Base-by-base conservation (phyloP, 2,113 vertebrate species). In the Ia io region DNA sequence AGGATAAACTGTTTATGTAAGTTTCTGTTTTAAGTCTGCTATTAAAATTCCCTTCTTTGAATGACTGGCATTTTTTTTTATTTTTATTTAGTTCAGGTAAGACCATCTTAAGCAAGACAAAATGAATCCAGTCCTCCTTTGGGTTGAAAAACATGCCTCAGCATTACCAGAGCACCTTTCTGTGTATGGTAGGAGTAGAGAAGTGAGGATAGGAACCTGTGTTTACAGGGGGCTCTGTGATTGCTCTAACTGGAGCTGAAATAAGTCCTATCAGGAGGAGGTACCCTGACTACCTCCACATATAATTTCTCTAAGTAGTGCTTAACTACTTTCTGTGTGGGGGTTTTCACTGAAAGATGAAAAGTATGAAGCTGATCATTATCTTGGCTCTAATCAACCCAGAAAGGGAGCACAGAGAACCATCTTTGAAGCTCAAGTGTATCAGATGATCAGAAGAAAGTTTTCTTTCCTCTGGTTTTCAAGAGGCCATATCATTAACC, bases 1-100 rank as follows among this genome's bases (percentile, higher is more conserved):
- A 95, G 37, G 77, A 71, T 79, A 74, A 67, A 40, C 92, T 80
- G 80, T 76, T 95, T 94, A 80, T 92, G 56, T 32, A 9, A 74
- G 65, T 88, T 96, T 95, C 91, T 96, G n/a, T 97, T 92, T 96
- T 93, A 91, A 96, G 23, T 32, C 63, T 94, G 51, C 76, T 92
- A 59, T 93, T 97, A 88, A 95, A 95, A 93, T 84, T 94, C 42
- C 13, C 37, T 96, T 89, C 91, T 91, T 96, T 91, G 74, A 88
- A 8, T 82, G 73, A 30, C 82, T 94, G 76, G 63, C 56, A 47
- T 44, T 91, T 44, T 93, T 95, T 70, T 91, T 51, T 93, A 92
- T 70, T 59, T 65, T 25, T 93, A 71, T 85, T 80, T 83, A 95
- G 95, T 61, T 95, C 69, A n/a, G 73, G 28, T 90, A 18, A 93